Evolutionary conservation across 2,797 vertebrate species (phyloP).

Genomic region (Nannoperca australis): DNA sequence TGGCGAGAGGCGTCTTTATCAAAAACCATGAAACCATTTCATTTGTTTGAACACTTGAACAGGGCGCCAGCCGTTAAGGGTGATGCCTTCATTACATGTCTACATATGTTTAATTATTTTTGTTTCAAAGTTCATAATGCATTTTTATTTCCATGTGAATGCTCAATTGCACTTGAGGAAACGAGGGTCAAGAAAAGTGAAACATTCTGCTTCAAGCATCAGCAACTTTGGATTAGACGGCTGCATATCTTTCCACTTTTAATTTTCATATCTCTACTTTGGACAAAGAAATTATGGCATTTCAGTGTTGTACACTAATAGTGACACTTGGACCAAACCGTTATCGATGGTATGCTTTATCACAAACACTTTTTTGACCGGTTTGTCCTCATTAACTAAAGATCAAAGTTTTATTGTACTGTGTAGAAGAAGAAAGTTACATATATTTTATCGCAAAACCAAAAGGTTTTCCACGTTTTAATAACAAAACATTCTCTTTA

Average conservation of each 20-base stretch:
- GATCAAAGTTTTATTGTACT: slow-evolving; percentile 65
- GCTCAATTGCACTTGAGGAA: slow-evolving; percentile 80
- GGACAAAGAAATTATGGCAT: slow-evolving; percentile 30
- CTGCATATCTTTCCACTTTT: slow-evolving; percentile 38
- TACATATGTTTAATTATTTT: slow-evolving; percentile 50
- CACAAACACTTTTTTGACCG: slow-evolving; percentile 37
- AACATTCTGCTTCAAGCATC: slow-evolving; percentile 26
- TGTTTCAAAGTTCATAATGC: slow-evolving; percentile 36
- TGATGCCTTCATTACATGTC: slow-evolving; percentile 65
- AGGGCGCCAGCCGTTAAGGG: slow-evolving; percentile 45
- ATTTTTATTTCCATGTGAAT: slow-evolving; percentile 56
- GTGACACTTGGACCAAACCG: slow-evolving; percentile 63
- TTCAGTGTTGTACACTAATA: background rate
- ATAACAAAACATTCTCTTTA: slow-evolving; percentile 55
- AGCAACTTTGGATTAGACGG: slow-evolving; percentile 27
- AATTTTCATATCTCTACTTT: slow-evolving; percentile 36
- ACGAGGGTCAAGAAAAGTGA: slow-evolving; percentile 63
- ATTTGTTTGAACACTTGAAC: slow-evolving; percentile 36
- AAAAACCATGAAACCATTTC: slow-evolving; percentile 23
- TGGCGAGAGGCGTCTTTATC: slow-evolving; percentile 38
- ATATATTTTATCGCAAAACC: slow-evolving; percentile 56
- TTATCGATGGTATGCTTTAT: slow-evolving; percentile 23
- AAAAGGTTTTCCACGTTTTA: slow-evolving; percentile 52
- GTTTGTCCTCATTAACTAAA: slow-evolving; percentile 62
- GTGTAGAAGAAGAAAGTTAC: slow-evolving; percentile 41